A percentile compares a stretch with the other conserved stretches of the same genome.
These are phyloP conservation scores for Staurois parvus DNA, from an alignment of 2,797 vertebrate genomes.

Conservation along the genomic window DNA sequence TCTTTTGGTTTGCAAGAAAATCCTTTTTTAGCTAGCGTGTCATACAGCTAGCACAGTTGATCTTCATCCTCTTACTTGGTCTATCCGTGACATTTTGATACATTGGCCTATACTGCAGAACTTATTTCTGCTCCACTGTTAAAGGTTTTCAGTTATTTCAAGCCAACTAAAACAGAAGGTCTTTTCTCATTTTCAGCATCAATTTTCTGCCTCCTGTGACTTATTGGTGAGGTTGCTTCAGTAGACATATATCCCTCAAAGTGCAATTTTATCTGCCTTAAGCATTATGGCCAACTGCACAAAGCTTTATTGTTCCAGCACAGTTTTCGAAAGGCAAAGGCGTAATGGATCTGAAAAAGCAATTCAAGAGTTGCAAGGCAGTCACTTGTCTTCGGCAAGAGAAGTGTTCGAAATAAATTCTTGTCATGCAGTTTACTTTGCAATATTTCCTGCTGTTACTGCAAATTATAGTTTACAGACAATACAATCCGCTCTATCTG, in stretches of 20 bases:
- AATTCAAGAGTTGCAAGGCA: conserved; percentile 38
- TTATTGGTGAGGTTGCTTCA: conserved; percentile 31
- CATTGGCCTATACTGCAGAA: background rate
- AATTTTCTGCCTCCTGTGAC: conserved; percentile 33
- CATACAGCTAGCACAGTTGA: background rate
- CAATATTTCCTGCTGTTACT: conserved; percentile 36
- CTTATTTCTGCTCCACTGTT: background rate
- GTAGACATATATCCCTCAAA: conserved; percentile 33
- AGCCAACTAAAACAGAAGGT: conserved; percentile 12
- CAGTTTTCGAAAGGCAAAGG: conserved; percentile 34
- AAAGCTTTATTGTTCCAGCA: conserved; percentile 44
- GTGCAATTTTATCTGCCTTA: conserved; percentile 45
- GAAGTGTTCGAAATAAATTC: conserved; percentile 46
- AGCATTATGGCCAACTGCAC: conserved; percentile 34
- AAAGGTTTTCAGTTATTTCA: conserved; percentile 14
- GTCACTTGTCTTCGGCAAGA: conserved; percentile 34
- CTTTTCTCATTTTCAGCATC: conserved; percentile 11
- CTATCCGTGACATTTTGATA: background rate
- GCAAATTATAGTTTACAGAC: conserved; percentile 42
- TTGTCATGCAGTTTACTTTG: conserved; percentile 9
- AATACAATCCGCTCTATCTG: conserved; percentile 4
- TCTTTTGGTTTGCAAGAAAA: background rate
- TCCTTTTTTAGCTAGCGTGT: background rate
- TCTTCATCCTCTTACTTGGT: background rate
- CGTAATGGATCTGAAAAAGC: conserved; percentile 47